A percentile compares a stretch with the other conserved stretches of the same genome.
phyloP scores from a whole-genome alignment of 2,888 invertebrate genomes.

The Hyppa rectilinea region DNA sequence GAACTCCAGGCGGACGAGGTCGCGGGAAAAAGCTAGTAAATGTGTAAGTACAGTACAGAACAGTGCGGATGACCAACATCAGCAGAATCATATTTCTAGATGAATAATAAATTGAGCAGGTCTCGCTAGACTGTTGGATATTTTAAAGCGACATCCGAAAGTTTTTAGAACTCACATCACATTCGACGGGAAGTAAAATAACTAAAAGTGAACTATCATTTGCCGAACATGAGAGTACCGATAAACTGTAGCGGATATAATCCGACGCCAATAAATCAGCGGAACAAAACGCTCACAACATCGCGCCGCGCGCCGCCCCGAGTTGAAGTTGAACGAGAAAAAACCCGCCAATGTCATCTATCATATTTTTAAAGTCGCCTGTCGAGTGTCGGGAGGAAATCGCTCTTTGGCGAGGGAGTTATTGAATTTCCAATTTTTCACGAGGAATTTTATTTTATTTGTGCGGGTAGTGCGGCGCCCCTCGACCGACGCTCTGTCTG shows the following conservation, averaged over 20 bases:
- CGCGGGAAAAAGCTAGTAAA: too few species aligned
- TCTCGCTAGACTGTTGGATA: slow-evolving; percentile 25
- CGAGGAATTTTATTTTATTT: slow-evolving; percentile 73
- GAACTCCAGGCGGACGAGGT: too few species aligned
- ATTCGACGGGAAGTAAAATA: slow-evolving; percentile 22
- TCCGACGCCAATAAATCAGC: slow-evolving; percentile 59
- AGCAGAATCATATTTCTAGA: slow-evolving; percentile 9
- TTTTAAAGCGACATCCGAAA: slow-evolving; percentile 11
- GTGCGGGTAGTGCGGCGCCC: slow-evolving; percentile 61
- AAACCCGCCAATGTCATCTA: slow-evolving; percentile 68
- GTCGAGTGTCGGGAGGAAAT: slow-evolving; percentile 68
- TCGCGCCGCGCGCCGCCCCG: neutral
- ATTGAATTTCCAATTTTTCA: slow-evolving; percentile 81
- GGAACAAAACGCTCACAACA: slow-evolving; percentile 35
- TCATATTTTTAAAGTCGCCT: slow-evolving; percentile 76
- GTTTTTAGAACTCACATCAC: slow-evolving; percentile 3
- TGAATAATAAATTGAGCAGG: slow-evolving; percentile 4
- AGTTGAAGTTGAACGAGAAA: slow-evolving; percentile 50
- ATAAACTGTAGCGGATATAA: slow-evolving; percentile 47
- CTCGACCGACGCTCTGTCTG: slow-evolving; percentile 39
- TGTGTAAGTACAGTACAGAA: too few species aligned
- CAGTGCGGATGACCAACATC: neutral
- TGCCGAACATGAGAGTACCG: slow-evolving; percentile 37
- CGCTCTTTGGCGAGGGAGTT: slow-evolving; percentile 71
- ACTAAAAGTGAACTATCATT: slow-evolving; percentile 45